Evolutionary conservation across 2,797 vertebrate genomes (phyloP), one percentile per base, ranked within the genome.

Genomic region (Gambusia yucatana): DNA sequence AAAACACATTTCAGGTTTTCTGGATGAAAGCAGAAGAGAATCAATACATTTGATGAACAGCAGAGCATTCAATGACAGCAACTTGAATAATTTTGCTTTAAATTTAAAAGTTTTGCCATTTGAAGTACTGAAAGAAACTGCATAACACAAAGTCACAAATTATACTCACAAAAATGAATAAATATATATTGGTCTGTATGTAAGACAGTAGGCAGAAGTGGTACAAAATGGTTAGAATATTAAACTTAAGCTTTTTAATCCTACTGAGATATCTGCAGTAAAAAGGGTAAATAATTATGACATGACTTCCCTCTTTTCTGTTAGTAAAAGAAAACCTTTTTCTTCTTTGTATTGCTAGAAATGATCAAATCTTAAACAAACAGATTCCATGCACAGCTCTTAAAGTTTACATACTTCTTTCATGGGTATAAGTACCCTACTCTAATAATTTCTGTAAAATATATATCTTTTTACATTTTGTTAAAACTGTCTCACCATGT

Each of bases 21-120:
- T 28, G 74, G 71, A 77, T 25, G 43, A 67, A 63, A 69, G 74
- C 65, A 30, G 82, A 72, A 76, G 44, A 78, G 70, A 41, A 74
- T 36, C 71, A 59, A n/a, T 76, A 16, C 73, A 46, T 83, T 50
- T 75, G 47, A 59, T 69, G 85, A 82, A 43, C 36, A 77, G 67
- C 70, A 41, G 41, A 84, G 52, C 41, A 75, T 48, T 82, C 63
- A 52, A 3, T 71, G 79, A 72, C 72, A 79, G 63, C 14, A 25
- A 76, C 43, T 5, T 76, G 72, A 86, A 81, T 75, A 43, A 71
- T 77, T 0, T 2, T 72, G 41, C 5, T 78, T 88, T 90, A 75
- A 73, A 80, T 83, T 76, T 76, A 50, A 86, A 88, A 83, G 76
- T 30, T 10, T 39, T 47, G 76, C 80, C 74, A 74, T 67, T 43